phyloP scores from a whole-genome alignment of 2,113 vertebrate genomes.

The Thamnophis sirtalis region DNA sequence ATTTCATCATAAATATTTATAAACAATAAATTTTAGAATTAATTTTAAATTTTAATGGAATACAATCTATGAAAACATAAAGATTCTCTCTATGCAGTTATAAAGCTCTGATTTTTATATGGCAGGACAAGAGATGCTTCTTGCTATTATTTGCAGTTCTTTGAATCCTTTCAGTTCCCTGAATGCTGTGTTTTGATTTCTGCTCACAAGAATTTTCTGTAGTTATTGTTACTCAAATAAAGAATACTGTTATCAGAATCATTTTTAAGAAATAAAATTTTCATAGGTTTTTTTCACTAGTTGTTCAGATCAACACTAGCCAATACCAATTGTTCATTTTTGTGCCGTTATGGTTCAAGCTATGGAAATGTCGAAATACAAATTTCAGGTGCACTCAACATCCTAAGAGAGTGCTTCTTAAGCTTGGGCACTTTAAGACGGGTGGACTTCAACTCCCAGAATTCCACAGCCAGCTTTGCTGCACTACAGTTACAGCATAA shows the following conservation, averaged over 20 bases:
- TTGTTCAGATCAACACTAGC: neutral
- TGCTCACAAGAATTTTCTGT: neutral
- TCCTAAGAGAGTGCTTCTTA: neutral
- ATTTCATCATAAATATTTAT: neutral
- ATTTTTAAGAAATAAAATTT: neutral
- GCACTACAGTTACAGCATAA: neutral
- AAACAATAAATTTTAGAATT: neutral
- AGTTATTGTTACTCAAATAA: neutral
- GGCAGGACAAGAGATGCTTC: neutral
- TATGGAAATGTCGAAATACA: neutral
- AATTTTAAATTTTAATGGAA: neutral
- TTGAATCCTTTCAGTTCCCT: neutral
- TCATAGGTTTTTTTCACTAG: neutral
- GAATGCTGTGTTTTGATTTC: neutral
- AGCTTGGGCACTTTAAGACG: neutral
- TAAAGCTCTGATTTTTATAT: neutral
- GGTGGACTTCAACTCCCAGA: neutral
- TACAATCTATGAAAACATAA: neutral
- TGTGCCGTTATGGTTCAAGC: neutral
- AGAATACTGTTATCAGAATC: neutral
- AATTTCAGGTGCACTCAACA: neutral
- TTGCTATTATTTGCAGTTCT: neutral
- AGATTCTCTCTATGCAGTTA: neutral
- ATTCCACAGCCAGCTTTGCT: neutral
- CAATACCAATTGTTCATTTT: neutral